Evolutionary conservation across 2,888 invertebrate species (phyloP).

Genomic region (Steinernema scapterisci): DNA sequence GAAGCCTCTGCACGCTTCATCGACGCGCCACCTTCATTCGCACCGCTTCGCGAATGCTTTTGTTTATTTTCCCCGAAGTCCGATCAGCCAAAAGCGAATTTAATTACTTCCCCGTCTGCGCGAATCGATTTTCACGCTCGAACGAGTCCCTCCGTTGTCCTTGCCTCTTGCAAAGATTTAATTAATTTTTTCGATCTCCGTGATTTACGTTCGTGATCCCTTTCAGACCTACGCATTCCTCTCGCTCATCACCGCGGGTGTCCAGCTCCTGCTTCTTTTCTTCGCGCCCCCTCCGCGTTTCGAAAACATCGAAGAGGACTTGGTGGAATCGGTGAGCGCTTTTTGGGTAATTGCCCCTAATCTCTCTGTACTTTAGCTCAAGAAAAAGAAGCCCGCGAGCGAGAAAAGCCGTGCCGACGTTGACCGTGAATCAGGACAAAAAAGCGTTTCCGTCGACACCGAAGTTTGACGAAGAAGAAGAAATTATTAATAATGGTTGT

Average conservation of each 20-base stretch:
- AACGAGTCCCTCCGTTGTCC: no score
- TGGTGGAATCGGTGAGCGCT: background rate
- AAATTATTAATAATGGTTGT: no score
- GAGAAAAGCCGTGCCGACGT: background rate
- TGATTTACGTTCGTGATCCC: background rate
- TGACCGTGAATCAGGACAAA: background rate
- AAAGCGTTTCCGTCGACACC: background rate
- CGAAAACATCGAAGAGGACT: constrained; percentile 13
- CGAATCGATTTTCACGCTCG: no score
- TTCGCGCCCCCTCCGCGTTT: constrained; percentile 16
- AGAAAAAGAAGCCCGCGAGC: background rate
- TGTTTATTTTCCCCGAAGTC: no score
- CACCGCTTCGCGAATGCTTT: no score
- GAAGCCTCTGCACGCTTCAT: no score
- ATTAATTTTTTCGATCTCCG: background rate
- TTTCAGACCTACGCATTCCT: constrained; percentile 9
- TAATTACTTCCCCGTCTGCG: no score
- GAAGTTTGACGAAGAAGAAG: no score
- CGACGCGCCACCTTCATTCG: no score
- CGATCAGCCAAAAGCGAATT: no score
- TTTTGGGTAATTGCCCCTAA: background rate
- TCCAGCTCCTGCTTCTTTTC: constrained; percentile 2
- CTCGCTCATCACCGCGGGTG: background rate
- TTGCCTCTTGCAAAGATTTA: background rate
- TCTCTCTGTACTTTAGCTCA: constrained; percentile 1